These are phyloP conservation scores for Escarpia spicata DNA, from an alignment of 2,888 invertebrate genomes.

Conservation along the genomic window DNA sequence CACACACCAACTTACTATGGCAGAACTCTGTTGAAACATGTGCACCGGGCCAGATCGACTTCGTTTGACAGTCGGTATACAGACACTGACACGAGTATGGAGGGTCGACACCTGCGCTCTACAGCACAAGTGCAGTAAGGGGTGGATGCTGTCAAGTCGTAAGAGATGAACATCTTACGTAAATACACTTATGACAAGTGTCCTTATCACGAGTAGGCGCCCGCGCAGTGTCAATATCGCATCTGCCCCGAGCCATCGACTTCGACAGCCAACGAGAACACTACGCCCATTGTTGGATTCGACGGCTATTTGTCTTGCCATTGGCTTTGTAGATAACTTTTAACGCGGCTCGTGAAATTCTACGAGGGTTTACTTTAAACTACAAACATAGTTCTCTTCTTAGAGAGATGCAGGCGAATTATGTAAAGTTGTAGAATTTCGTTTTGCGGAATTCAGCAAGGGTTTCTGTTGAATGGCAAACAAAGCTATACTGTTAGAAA, in stretches of 20 bases:
- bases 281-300: neutral
- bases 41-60: neutral
- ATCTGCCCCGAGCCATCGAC: neutral
- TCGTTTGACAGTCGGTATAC: neutral
- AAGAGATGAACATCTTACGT: neutral
- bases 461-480: too few relatives aligned
- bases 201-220: neutral
- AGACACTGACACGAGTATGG: neutral
- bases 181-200: constrained; percentile 13
- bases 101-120: neutral
- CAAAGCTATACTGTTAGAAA: too few relatives aligned
- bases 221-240: neutral
- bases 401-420: neutral
- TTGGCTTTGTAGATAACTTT: neutral
- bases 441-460: neutral
- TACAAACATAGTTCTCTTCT: neutral
- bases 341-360: neutral
- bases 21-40: neutral
- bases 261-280: neutral
- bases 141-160: neutral
- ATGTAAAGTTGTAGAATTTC: neutral
- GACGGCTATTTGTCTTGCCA: neutral
- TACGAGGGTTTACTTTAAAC: neutral
- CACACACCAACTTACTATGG: neutral
- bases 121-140: neutral